These are phyloP conservation scores for Porites lutea DNA, from an alignment of 64 coral and sea anemone genomes.

Conservation along the genomic window DNA sequence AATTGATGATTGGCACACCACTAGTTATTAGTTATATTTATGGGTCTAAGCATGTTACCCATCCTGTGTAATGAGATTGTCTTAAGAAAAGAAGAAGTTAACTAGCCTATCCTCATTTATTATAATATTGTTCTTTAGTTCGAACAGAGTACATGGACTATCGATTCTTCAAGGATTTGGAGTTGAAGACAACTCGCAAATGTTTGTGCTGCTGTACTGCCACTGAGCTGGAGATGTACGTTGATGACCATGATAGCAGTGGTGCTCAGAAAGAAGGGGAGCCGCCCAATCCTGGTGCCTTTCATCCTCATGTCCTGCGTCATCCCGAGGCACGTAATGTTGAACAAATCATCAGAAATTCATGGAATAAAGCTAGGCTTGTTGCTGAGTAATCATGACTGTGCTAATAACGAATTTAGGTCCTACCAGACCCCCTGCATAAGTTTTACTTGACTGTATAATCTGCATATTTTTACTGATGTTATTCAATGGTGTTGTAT, in stretches of 20 bases:
- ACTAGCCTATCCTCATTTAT: not conserved
- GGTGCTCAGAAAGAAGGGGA: constrained; percentile 81
- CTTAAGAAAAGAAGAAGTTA: no score
- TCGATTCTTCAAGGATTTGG: constrained; percentile 97
- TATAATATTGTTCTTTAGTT: constrained; percentile 49
- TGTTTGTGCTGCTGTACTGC: constrained; percentile 91
- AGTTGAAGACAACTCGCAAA: constrained; percentile 88
- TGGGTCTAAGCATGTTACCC: no score
- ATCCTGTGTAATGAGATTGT: no score
- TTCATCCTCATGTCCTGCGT: constrained; percentile 88
- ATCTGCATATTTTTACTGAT: no score
- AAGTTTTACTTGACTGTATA: no score
- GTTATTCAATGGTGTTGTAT: no score
- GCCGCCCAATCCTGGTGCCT: constrained; percentile 74
- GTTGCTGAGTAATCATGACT: constrained; percentile 82
- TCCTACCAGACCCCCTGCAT: no score
- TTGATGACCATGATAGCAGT: constrained; percentile 86
- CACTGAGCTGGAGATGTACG: constrained; percentile 86
- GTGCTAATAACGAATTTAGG: not conserved
- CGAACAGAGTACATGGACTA: constrained; percentile 98
- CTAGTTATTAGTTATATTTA: no score
- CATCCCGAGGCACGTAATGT: constrained; percentile 94
- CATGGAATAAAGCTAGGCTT: constrained; percentile 85
- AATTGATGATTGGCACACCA: no score
- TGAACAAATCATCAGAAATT: constrained; percentile 91